phyloP scores from a whole-genome alignment of 2,888 invertebrate species.

The Diplazon laetatorius region DNA sequence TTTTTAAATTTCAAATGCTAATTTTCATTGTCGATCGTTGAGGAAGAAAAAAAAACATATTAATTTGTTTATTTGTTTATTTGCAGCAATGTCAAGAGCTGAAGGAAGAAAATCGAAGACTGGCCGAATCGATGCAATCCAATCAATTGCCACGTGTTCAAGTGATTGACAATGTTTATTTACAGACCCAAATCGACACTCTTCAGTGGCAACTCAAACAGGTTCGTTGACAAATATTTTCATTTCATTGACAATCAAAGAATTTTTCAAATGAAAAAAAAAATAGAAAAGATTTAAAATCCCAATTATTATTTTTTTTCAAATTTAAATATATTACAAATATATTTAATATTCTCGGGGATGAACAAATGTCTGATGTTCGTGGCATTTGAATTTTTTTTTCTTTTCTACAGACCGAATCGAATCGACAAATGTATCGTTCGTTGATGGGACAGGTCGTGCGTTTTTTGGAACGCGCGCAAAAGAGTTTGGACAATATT shows the following conservation, averaged over 20 bases:
- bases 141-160: constrained; percentile 80
- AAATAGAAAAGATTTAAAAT: background rate
- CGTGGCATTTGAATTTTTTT: constrained; percentile 71
- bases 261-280: background rate
- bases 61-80: constrained; percentile 10
- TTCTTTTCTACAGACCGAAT: constrained; percentile 88
- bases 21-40: background rate
- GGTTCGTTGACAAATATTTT: constrained; percentile 82
- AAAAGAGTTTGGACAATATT: constrained; percentile 86
- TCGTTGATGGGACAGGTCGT: constrained; percentile 89
- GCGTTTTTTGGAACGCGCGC: constrained; percentile 87
- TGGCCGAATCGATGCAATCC: constrained; percentile 76
- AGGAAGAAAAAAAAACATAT: background rate
- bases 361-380: constrained; percentile 45
- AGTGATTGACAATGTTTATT: constrained; percentile 85
- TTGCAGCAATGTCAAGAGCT: constrained; percentile 83
- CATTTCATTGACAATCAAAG: background rate
- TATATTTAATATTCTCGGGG: background rate
- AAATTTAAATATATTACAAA: too few relatives aligned
- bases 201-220: constrained; percentile 89
- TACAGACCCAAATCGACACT: constrained; percentile 88
- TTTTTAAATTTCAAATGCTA: background rate
- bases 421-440: constrained; percentile 89
- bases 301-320: background rate
- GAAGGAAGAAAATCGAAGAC: constrained; percentile 82